Evolutionary conservation across 2,797 vertebrate species (phyloP).

Genomic region (Saxicola maurus): DNA sequence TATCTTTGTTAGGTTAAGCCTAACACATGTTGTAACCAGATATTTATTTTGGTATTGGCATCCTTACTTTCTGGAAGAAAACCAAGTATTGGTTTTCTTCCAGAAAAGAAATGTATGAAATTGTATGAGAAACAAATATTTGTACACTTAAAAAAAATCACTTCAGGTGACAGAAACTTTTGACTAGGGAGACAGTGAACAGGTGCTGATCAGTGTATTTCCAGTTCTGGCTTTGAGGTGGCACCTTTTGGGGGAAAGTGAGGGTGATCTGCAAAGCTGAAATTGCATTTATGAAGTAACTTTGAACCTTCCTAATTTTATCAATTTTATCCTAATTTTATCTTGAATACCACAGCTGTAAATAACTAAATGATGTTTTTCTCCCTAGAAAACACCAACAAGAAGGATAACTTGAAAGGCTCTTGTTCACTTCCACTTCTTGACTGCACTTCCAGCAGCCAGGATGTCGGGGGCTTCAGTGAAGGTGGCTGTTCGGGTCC

Average conservation of each 20-base stretch:
- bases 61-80: neutral
- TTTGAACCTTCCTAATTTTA: neutral
- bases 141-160: neutral
- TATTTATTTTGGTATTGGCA: neutral
- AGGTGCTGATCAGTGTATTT: neutral
- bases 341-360: neutral
- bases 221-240: neutral
- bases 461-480: constrained; percentile 98
- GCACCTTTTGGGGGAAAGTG: neutral
- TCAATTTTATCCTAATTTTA: too few species aligned
- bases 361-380: neutral
- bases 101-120: neutral
- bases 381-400: constrained; percentile 1
- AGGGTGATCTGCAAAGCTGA: neutral
- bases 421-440: neutral
- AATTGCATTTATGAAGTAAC: neutral
- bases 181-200: neutral
- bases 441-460: neutral
- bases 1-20: constrained; percentile 1
- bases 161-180: neutral
- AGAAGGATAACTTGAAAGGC: constrained; percentile 27
- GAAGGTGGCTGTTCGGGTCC: constrained; percentile 95
- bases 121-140: neutral
- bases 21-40: constrained; percentile 8
- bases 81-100: neutral